Evolutionary conservation across 2,797 vertebrate genomes (phyloP).

Genomic region (Anniella stebbinsi): DNA sequence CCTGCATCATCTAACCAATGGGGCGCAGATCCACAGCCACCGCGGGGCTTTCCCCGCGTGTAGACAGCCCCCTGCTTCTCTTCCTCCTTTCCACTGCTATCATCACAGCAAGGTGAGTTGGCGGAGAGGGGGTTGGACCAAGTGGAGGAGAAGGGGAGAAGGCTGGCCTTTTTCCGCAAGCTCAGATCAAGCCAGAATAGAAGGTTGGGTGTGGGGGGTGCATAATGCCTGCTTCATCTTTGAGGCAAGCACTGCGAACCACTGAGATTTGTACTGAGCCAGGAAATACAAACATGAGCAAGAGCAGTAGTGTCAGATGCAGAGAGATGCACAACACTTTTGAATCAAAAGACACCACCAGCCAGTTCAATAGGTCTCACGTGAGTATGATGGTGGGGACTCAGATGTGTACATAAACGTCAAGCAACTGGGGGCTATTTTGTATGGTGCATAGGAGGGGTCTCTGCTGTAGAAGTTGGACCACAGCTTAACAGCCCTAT

Average conservation of each 20-base stretch:
- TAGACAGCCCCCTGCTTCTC: neutral
- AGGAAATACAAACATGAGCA: neutral
- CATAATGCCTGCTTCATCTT: neutral
- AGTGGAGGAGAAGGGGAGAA: neutral
- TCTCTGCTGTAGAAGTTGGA: neutral
- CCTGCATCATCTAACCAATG: too few relatives aligned
- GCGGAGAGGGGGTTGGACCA: neutral
- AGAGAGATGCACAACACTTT: neutral
- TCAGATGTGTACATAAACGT: neutral
- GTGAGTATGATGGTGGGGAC: neutral
- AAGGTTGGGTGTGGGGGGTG: neutral
- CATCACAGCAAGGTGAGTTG: neutral
- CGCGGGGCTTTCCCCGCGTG: too few relatives aligned
- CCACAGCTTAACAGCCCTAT: too few relatives aligned
- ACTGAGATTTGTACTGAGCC: neutral
- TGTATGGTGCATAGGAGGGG: neutral
- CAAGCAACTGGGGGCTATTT: neutral
- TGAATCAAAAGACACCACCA: neutral
- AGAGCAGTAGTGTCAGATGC: neutral
- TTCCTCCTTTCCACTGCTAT: neutral
- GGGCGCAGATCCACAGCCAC: too few relatives aligned
- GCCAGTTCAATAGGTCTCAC: neutral
- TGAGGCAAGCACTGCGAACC: neutral
- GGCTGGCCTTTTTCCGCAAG: neutral
- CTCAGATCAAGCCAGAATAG: neutral